These are phyloP conservation scores for Pogonocherus hispidulus DNA, from an alignment of 2,888 invertebrate species.

Conservation along the genomic window DNA sequence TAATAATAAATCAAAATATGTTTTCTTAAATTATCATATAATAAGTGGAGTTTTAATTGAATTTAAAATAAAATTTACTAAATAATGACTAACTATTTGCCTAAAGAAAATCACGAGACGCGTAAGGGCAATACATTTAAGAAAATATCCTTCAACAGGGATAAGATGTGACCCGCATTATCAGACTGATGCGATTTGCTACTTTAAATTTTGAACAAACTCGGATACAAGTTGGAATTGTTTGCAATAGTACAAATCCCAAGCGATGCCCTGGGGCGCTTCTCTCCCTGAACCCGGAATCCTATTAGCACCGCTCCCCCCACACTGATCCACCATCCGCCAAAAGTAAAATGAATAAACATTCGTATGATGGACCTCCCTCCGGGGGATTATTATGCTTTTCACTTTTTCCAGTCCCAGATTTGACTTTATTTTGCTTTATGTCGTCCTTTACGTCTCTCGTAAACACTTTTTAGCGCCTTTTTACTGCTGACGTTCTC, in stretches of 20 bases:
- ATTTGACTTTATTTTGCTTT: slow-evolving; percentile 57
- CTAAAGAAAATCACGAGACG: too few species aligned
- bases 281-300: slow-evolving; percentile 12
- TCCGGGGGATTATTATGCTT: slow-evolving; percentile 38
- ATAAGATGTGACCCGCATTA: slow-evolving; percentile 19
- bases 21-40: too few species aligned
- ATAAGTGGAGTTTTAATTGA: too few species aligned
- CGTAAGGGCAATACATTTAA: background rate
- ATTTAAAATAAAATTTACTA: too few species aligned
- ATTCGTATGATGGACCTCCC: slow-evolving; percentile 39
- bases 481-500: slow-evolving; percentile 43
- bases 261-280: slow-evolving; percentile 20
- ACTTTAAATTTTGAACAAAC: slow-evolving; percentile 32
- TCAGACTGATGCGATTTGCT: slow-evolving; percentile 25
- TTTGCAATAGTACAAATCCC: slow-evolving; percentile 36
- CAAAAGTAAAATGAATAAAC: slow-evolving; percentile 41
- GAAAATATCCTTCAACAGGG: slow-evolving; percentile 3
- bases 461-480: slow-evolving; percentile 53
- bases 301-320: slow-evolving; percentile 20
- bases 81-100: too few species aligned
- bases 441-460: slow-evolving; percentile 53
- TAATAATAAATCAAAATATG: too few species aligned
- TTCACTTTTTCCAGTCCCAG: slow-evolving; percentile 43
- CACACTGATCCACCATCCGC: slow-evolving; percentile 5
- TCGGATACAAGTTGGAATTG: slow-evolving; percentile 27